Evolutionary conservation across 2,113 vertebrate species (phyloP), one percentile per base, ranked within the genome.

Genomic region (Stomatorhinus ivindoensis): DNA sequence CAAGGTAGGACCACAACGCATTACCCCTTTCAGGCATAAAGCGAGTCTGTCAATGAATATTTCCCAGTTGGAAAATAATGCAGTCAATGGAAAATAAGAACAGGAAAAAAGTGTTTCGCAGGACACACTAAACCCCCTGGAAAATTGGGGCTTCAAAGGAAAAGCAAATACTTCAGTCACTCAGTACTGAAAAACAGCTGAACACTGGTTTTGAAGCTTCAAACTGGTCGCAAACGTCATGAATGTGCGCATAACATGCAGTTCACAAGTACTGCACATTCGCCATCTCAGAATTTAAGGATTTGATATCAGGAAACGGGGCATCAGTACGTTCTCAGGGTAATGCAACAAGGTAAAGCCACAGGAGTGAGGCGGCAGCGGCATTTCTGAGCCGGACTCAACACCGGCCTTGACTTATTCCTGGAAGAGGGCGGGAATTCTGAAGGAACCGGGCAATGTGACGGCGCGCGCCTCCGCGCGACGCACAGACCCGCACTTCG

Each of bases 391-490:
- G 80, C 17, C 39, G 80, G 80, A 83, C 8, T 83, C 19, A 13
- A 46, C 24, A 31, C 82, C 44, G 44, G 85, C 11, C 48, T 17
- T 53, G 47, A 86, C 10, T n/a, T 19, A 53, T 21, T 35, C 4
- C 48, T 53, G n/a, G 8, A 4, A 24, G 39, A n/a, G 13, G 88
- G 73, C 73, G 48, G 73, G 88, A 89, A 89, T 83, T 89, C 88
- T 39, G 48, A 76, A 89, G 88, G 48, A 58, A 83, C 4, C 17
- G 27, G 1, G 51, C 31, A 13, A 83, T 31, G 19, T 24, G 48
- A 88, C 69, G 39, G 88, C 83, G 27, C 47, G 84, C 84, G 84
- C n/a, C n/a, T 51, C 10, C 19, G 35, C 80, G 80, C 80, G 80
- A 65, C 8, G 61, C n/a, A 65, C 61, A 65, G n/a, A 27, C 24